Evolutionary conservation across 2,113 vertebrate species (phyloP).

Genomic region (Calidris pugnax): DNA sequence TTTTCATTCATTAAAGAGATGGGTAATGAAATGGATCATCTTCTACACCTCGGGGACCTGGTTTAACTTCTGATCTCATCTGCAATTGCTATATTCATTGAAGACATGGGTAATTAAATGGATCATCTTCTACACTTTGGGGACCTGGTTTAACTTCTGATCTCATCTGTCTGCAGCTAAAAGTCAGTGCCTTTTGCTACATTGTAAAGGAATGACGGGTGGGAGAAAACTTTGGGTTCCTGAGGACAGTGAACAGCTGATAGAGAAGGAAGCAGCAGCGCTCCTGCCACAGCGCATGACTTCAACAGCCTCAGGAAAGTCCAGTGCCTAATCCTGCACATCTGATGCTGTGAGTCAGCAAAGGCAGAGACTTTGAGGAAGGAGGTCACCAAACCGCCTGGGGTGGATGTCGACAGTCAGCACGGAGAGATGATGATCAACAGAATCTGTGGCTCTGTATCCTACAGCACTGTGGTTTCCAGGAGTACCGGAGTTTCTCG

Average conservation of each 20-base stretch:
- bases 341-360: background rate
- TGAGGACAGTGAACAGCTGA: background rate
- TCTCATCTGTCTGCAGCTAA: slow-evolving; percentile 38
- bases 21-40: background rate
- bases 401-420: background rate
- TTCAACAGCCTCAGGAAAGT: background rate
- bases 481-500: background rate
- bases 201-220: background rate
- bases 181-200: slow-evolving; percentile 2
- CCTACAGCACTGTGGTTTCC: background rate
- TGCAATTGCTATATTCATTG: background rate
- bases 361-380: background rate
- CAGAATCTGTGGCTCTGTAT: background rate
- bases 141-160: slow-evolving; percentile 50
- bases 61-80: too few relatives aligned
- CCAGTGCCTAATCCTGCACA: background rate
- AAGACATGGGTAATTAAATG: background rate
- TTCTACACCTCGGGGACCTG: slow-evolving; percentile 2
- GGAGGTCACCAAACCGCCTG: background rate
- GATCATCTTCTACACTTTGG: background rate
- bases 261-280: background rate
- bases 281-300: background rate
- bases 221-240: background rate
- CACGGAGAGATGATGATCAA: background rate
- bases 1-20: slow-evolving; percentile 12